Percentiles rank a stretch among this genome's conserved stretches.
Conservation (phyloP, 2,797 vertebrate species). For the Pristis pectinata region DNA sequence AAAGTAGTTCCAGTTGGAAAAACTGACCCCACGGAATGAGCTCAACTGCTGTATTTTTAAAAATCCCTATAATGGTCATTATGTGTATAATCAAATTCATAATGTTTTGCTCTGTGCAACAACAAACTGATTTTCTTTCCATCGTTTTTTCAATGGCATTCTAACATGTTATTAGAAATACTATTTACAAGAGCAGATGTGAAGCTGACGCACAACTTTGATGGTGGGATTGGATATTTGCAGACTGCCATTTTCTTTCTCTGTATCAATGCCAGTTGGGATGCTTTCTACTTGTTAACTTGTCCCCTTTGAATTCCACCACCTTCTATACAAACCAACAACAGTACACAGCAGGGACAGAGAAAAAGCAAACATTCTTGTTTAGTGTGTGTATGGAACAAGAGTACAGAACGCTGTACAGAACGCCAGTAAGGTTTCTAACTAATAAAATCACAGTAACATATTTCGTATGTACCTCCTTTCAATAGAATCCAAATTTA, state of each 20-base stretch:
- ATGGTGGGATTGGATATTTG: background rate
- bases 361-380: background rate
- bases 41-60: background rate
- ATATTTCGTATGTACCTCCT: background rate
- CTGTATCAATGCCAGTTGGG: background rate
- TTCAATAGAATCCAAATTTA: background rate
- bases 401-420: background rate
- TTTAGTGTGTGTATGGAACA: background rate
- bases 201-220: background rate
- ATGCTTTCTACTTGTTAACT: background rate
- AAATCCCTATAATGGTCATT: background rate
- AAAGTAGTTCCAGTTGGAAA: background rate
- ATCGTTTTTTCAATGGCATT: background rate
- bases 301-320: background rate
- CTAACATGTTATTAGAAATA: background rate
- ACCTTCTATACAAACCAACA: background rate
- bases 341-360: background rate
- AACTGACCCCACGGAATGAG: background rate
- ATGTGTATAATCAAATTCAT: background rate
- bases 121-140: background rate
- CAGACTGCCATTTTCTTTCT: background rate
- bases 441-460: background rate
- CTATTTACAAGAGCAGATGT: background rate
- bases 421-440: no score
- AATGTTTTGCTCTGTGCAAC: background rate